Base-by-base conservation (phyloP, 2,888 invertebrate species). In the Augiades crinisus region DNA sequence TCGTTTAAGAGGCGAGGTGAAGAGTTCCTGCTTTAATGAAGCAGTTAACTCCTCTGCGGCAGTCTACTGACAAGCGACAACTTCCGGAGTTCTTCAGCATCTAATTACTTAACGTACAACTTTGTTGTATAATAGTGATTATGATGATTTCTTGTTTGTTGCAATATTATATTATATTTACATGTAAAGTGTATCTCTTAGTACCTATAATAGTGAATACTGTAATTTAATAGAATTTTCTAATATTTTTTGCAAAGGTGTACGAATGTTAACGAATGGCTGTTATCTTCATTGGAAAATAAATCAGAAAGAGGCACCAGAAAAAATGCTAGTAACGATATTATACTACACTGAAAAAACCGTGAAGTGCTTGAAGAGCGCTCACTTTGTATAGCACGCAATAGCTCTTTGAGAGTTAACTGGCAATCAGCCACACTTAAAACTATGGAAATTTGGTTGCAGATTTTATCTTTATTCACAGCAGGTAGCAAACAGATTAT, bases 351-450 rank as follows among this genome's bases (percentile, higher is more conserved):
- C 22, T 36, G 44, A 22, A 45, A 45, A 34, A 46, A n/a, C n/a
- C 43, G 34, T 43, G 41, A 38, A 43, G 49, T 16, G 41, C 13
- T 17, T 40, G 43, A 50, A 73, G 71, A 71, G 78, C 64, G 70
- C 79, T 80, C 69, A 68, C 71, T 75, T 79, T 81, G 84, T 84
- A 81, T 82, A 81, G 79, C 79, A 79, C 75, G 75, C 82, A 83
- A 83, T 80, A 80, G 80, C 75, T 65, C 75, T 70, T 63, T 54
- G 63, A 66, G 70, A 78, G 76, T 71, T 75, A 70, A 77, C 76
- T 70, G 72, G 71, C 77, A 78, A 77, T 74, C 77, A 72, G 50
- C 50, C 24, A n/a, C n/a, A 14, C 43, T 34, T n/a, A n/a, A n/a
- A n/a, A n/a, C n/a, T n/a, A n/a, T n/a, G n/a, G n/a, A n/a, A n/a